These are phyloP conservation scores for Turritopsis rubra DNA, from an alignment of 30 jellyfish, hydroid and myxozoan species.

Conservation along the genomic window DNA sequence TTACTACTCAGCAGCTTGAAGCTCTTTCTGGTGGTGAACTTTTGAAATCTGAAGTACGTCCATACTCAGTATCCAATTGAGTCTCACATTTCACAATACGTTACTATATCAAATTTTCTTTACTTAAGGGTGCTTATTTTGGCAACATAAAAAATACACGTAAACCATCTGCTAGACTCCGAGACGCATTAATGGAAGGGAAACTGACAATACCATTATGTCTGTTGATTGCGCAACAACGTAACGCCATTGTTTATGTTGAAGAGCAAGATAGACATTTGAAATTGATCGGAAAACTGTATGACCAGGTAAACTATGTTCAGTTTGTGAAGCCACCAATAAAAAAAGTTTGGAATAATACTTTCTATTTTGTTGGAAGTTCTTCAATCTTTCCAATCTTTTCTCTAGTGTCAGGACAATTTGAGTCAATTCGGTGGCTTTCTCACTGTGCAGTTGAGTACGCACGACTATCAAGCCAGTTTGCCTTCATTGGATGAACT, in stretches of 20 bases:
- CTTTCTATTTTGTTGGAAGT: no score
- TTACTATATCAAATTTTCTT: neutral
- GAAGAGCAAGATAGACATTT: slow-evolving; percentile 74
- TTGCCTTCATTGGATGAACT: slow-evolving; percentile 81
- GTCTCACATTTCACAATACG: neutral
- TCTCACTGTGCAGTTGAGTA: slow-evolving; percentile 74
- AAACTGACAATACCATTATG: slow-evolving; percentile 83
- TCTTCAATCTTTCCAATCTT: neutral
- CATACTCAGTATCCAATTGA: no score
- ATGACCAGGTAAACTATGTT: slow-evolving; percentile 94
- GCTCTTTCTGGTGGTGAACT: slow-evolving; percentile 97
- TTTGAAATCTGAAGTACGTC: slow-evolving; percentile 59
- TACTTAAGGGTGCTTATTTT: slow-evolving; percentile 88
- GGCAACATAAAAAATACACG: slow-evolving; percentile 90
- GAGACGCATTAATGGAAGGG: slow-evolving; percentile 91
- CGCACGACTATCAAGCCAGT: slow-evolving; percentile 78
- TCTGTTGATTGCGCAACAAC: slow-evolving; percentile 87
- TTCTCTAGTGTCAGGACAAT: slow-evolving; percentile 88
- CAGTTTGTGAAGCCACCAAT: no score
- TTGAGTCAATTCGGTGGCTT: slow-evolving; percentile 98
- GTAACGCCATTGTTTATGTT: slow-evolving; percentile 82
- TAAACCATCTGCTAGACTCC: slow-evolving; percentile 78
- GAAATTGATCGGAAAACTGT: slow-evolving; percentile 83
- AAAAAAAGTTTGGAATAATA: no score
- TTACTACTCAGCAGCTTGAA: slow-evolving; percentile 76